Percentiles rank a stretch among this genome's conserved stretches.
Conservation (phyloP, 1,140 invertebrate genomes). For the Aphidius gifuensis region DNA sequence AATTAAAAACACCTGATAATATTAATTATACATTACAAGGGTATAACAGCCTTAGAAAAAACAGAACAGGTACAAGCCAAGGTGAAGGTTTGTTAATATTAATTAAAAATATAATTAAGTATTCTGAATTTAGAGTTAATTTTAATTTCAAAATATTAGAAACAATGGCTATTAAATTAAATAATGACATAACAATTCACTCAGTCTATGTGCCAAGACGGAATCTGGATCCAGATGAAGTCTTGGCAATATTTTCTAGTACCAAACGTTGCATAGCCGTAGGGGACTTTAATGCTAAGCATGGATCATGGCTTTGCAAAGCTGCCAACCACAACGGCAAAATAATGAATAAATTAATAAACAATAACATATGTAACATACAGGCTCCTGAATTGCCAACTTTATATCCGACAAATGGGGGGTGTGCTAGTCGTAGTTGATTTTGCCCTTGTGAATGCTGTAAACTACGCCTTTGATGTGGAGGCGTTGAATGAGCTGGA, state of each 20-base stretch:
- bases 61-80: slow-evolving; percentile 21
- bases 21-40: slow-evolving; percentile 13
- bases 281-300: slow-evolving; percentile 30
- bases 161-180: slow-evolving; percentile 24
- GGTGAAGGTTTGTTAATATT: slow-evolving; percentile 19
- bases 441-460: slow-evolving; percentile 18
- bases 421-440: slow-evolving; percentile 10
- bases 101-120: slow-evolving; percentile 13
- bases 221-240: slow-evolving; percentile 15
- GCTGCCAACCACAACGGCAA: slow-evolving; percentile 22
- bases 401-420: slow-evolving; percentile 10
- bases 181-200: slow-evolving; percentile 19
- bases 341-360: slow-evolving; percentile 14
- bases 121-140: slow-evolving; percentile 2
- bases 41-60: slow-evolving; percentile 22
- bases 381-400: slow-evolving; percentile 14
- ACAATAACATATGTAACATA: slow-evolving; percentile 1
- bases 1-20: slow-evolving; percentile 22
- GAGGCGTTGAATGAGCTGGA: slow-evolving; percentile 24
- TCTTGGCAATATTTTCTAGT: slow-evolving; percentile 24
- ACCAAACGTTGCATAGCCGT: slow-evolving; percentile 10
- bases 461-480: slow-evolving; percentile 3
- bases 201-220: slow-evolving; percentile 21
- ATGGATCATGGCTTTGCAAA: slow-evolving; percentile 24
- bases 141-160: slow-evolving; percentile 16